A percentile compares a stretch with the other conserved stretches of the same genome.
phyloP scores from a whole-genome alignment of 2,797 vertebrate species.

The Clarias pachynema region DNA sequence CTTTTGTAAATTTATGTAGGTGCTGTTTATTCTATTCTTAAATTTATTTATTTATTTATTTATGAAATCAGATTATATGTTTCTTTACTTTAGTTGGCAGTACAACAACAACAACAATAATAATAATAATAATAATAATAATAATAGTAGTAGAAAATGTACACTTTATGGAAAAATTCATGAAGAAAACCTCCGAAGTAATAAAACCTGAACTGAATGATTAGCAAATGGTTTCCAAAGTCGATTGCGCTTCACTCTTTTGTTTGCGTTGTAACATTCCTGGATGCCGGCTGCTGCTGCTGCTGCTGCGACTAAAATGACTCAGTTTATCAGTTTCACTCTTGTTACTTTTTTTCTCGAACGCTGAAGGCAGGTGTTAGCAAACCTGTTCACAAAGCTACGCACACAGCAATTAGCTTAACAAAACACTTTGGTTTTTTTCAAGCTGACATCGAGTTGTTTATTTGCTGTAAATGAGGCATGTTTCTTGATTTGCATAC shows the following conservation, averaged over 20 bases:
- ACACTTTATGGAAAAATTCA: neutral
- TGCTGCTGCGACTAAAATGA: neutral
- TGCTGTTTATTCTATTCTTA: too few relatives aligned
- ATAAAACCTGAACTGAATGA: neutral
- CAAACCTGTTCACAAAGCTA: neutral
- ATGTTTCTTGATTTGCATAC: neutral
- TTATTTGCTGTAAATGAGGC: neutral
- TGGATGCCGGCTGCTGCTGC: neutral
- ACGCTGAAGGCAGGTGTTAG: slow-evolving; percentile 3
- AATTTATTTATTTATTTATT: too few relatives aligned
- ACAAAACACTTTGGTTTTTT: neutral
- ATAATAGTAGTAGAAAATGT: too few relatives aligned
- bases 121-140: too few relatives aligned
- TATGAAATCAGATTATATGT: too few relatives aligned
- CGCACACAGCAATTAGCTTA: neutral
- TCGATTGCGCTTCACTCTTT: neutral
- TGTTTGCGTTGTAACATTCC: neutral
- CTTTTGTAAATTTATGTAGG: too few relatives aligned
- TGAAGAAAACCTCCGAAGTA: neutral
- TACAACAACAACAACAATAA: too few relatives aligned
- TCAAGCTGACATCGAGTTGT: neutral
- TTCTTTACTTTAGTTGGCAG: too few relatives aligned
- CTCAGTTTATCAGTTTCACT: neutral
- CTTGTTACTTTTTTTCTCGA: neutral
- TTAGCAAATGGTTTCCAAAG: neutral